phyloP scores from a whole-genome alignment of 2,888 invertebrate genomes.

The Clostera curtula region DNA sequence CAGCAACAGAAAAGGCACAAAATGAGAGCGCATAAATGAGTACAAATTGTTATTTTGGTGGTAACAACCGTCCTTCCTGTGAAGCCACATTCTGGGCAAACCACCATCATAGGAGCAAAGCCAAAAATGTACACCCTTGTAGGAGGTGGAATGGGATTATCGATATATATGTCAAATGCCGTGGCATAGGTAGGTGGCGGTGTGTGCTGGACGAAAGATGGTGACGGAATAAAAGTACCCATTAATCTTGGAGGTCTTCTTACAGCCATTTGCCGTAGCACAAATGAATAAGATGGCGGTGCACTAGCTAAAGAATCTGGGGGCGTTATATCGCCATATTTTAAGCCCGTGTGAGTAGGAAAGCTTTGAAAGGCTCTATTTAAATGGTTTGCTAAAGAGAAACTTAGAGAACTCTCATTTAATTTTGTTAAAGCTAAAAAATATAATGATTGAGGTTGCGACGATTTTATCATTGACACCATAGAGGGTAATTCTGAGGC shows the following conservation, averaged over 20 bases:
- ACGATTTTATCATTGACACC: slow-evolving; percentile 18
- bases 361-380: slow-evolving; percentile 10
- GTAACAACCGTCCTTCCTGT: slow-evolving; percentile 48
- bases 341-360: slow-evolving; percentile 8
- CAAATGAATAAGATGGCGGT: slow-evolving; percentile 64
- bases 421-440: slow-evolving; percentile 48
- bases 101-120: slow-evolving; percentile 46
- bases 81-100: slow-evolving; percentile 58
- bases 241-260: slow-evolving; percentile 51
- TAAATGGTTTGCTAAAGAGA: slow-evolving; percentile 24
- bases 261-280: slow-evolving; percentile 51
- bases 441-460: slow-evolving; percentile 46
- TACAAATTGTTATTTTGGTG: slow-evolving; percentile 53
- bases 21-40: slow-evolving; percentile 53
- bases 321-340: slow-evolving; percentile 37
- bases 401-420: slow-evolving; percentile 37
- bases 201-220: slow-evolving; percentile 56
- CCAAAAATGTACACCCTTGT: slow-evolving; percentile 45
- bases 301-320: slow-evolving; percentile 57
- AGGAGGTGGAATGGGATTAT: slow-evolving; percentile 40
- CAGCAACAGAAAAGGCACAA: slow-evolving; percentile 63
- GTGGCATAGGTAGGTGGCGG: slow-evolving; percentile 62
- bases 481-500: slow-evolving; percentile 26
- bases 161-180: slow-evolving; percentile 61
- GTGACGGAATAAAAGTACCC: slow-evolving; percentile 63